Conservation (phyloP, 2,797 vertebrate genomes). For the Orestias chungarensis region DNA sequence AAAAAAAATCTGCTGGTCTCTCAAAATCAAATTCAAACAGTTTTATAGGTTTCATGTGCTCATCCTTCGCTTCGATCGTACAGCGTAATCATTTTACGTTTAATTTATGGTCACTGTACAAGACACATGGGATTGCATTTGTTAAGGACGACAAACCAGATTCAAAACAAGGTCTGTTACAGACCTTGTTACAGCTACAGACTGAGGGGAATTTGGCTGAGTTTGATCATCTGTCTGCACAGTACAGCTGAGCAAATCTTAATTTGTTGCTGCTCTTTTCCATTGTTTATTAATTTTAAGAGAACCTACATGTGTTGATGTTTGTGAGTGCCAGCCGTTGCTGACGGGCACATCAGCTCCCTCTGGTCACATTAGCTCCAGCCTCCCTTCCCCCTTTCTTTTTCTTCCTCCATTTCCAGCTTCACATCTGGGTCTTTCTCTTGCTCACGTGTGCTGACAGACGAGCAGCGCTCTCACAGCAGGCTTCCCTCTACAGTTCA, state of each 20-base stretch:
- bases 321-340: slow-evolving; percentile 38
- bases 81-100: slow-evolving; percentile 30
- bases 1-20: background rate
- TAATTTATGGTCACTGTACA: slow-evolving; percentile 28
- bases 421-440: slow-evolving; percentile 77
- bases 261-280: slow-evolving; percentile 34
- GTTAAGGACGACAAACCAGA: slow-evolving; percentile 44
- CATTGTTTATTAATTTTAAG: slow-evolving; percentile 6
- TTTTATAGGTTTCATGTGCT: slow-evolving; percentile 42
- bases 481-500: slow-evolving; percentile 64
- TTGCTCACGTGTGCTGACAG: slow-evolving; percentile 78
- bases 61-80: slow-evolving; percentile 51
- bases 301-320: slow-evolving; percentile 33
- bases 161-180: slow-evolving; percentile 35
- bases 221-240: slow-evolving; percentile 19
- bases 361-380: slow-evolving; percentile 70
- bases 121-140: slow-evolving; percentile 41
- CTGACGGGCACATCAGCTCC: slow-evolving; percentile 70
- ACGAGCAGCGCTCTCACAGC: slow-evolving; percentile 69
- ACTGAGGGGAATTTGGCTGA: slow-evolving; percentile 26
- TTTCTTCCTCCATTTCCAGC: slow-evolving; percentile 53
- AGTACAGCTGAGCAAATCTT: slow-evolving; percentile 54
- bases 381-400: slow-evolving; percentile 52
- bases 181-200: too few relatives aligned
- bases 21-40: background rate